Evolutionary conservation across 2,797 vertebrate genomes (phyloP).

Genomic region (Natrix natrix): DNA sequence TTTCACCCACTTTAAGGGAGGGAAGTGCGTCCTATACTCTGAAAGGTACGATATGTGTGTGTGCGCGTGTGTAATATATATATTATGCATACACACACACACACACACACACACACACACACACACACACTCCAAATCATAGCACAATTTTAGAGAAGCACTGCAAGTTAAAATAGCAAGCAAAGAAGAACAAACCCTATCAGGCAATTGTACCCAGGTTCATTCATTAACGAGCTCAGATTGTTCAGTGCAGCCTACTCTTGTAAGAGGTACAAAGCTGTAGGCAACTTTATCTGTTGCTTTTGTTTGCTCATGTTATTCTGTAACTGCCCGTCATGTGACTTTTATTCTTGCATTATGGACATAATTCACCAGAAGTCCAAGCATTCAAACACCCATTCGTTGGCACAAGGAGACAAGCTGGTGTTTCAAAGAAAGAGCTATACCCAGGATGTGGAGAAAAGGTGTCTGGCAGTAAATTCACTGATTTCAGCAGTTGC

Average conservation of each 20-base stretch:
- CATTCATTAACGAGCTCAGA: background rate
- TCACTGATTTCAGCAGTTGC: background rate
- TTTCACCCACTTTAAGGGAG: too few species aligned
- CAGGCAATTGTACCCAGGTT: background rate
- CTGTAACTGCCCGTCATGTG: background rate
- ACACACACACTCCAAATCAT: background rate
- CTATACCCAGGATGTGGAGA: constrained; percentile 22
- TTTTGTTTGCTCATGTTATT: background rate
- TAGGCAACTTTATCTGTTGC: background rate
- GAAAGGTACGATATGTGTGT: too few species aligned
- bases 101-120: too few species aligned
- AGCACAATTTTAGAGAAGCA: background rate
- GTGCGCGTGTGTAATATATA: background rate
- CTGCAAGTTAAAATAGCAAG: background rate
- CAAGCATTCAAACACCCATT: background rate
- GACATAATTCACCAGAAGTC: rapidly evolving
- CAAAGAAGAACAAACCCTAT: background rate
- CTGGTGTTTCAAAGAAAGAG: constrained; percentile 14
- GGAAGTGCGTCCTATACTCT: too few species aligned
- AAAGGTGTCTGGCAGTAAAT: constrained; percentile 20
- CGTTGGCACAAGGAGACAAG: background rate
- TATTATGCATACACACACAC: too few species aligned
- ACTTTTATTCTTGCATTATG: background rate
- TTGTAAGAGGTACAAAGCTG: background rate
- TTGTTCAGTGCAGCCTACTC: background rate